These are phyloP conservation scores for Beroe forskalii DNA, from an alignment of 37 sponge, comb jelly and placozoan genomes.

Conservation along the genomic window DNA sequence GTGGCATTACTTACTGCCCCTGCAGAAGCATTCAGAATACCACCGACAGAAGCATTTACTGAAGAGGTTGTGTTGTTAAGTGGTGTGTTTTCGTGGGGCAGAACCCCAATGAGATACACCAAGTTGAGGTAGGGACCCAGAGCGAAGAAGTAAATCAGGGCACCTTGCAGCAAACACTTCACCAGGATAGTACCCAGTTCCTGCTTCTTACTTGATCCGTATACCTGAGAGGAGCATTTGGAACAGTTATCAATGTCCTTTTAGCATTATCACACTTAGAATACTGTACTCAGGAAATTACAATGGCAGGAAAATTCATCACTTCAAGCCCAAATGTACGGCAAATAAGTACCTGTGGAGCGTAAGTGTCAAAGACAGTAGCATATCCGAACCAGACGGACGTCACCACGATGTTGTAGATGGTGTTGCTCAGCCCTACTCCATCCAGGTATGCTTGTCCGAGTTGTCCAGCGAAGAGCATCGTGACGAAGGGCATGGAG, in stretches of 20 bases:
- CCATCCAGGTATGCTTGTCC: not conserved
- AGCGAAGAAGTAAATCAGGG: not conserved
- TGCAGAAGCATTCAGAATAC: not conserved
- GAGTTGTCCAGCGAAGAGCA: not conserved
- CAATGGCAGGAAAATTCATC: too few species aligned
- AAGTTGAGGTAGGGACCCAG: slow-evolving; percentile 36
- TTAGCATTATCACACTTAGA: too few species aligned
- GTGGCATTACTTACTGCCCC: not conserved
- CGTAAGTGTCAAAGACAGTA: slow-evolving; percentile 15
- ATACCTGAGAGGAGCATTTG: slow-evolving; percentile 7
- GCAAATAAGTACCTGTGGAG: slow-evolving; percentile 16
- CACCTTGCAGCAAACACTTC: slow-evolving; percentile 29
- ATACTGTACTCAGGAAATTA: too few species aligned
- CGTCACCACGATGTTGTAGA: not conserved
- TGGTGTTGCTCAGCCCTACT: not conserved
- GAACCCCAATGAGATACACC: not conserved
- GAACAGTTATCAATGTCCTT: too few species aligned
- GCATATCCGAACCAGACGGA: not conserved
- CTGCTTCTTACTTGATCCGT: not conserved
- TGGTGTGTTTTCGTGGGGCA: not conserved
- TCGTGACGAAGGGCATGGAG: not conserved
- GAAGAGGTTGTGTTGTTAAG: not conserved
- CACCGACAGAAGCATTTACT: not conserved
- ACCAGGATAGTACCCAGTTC: slow-evolving; percentile 23
- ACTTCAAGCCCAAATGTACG: too few species aligned